Evolutionary conservation across 2,888 invertebrate genomes (phyloP), one percentile per base, ranked within the genome.

Genomic region (Fragum fragum): DNA sequence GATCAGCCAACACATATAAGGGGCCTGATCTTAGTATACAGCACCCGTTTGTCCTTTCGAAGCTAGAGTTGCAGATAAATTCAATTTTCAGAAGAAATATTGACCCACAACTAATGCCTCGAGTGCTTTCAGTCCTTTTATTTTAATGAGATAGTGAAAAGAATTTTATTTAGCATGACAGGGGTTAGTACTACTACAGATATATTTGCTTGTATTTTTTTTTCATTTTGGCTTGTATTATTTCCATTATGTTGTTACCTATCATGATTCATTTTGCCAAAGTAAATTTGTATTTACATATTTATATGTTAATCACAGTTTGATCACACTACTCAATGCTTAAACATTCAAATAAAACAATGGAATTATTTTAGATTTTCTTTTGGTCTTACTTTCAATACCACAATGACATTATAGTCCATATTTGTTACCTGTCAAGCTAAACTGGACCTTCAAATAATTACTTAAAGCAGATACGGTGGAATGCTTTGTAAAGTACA

Each of bases 251-350:
- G 39, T 66, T 53, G 39, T 36, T 66, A 32, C 53, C 21, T 68
- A 29, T 53, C 32, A 21, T 69, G 39, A 69, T 53, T 61, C n/a
- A 18, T 23, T 59, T 59, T 69, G 59, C 42, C 39, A 42, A 70
- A 69, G 36, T 59, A 42, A 42, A 47, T 47, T 14, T 47, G 47
- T 47, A 47, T 59, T 42, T 42, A 14, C 26, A 55, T 74, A 23
- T 66, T 29, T 63, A 42, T 53, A 61, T 63, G 47, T 52, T 70
- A 70, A 55, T 71, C 71, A 71, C 36, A 28, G 53, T 71, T 57
- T 55, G 53, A 55, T 71, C 55, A 53, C 71, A 71, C 53, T 71
- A 71, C 55, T 71, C 71, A 53, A 71, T 71, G 71, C 71, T 71
- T 71, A 71, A 71, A 36, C 57, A 71, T 71, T 71, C 71, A 71